Evolutionary conservation across 1,140 invertebrate species (phyloP).

Genomic region (Megalopta genalis): DNA sequence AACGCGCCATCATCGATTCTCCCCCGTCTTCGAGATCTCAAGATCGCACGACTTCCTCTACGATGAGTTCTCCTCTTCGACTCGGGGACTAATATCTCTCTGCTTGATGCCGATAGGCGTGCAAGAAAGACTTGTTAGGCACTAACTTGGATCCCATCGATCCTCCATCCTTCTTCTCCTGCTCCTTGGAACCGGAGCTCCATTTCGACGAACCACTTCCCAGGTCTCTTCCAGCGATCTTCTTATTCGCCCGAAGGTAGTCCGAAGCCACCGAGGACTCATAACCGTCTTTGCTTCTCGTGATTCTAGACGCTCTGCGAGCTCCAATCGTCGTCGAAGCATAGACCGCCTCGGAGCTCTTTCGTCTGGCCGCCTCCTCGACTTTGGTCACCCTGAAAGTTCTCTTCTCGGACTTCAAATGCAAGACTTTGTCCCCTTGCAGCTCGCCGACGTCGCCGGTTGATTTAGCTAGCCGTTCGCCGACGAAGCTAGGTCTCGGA

Average conservation of each 20-base stretch:
- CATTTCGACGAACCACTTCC: neutral
- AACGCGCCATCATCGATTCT: too few species aligned
- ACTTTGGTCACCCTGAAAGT: constrained; percentile 15
- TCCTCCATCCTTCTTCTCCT: neutral
- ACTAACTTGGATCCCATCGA: neutral
- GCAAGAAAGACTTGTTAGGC: constrained; percentile 50
- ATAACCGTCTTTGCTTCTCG: neutral
- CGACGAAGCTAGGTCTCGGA: neutral
- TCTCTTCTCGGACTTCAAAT: neutral
- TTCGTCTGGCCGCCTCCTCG: neutral
- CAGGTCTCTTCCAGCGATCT: neutral
- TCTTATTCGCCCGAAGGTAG: neutral
- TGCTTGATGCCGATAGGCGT: constrained; percentile 5
- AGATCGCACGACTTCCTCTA: too few species aligned
- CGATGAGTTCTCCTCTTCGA: neutral
- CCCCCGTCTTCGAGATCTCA: too few species aligned
- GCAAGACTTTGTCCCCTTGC: neutral
- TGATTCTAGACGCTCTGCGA: neutral
- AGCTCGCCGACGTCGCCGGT: neutral
- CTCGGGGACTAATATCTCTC: neutral
- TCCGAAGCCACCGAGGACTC: too few species aligned
- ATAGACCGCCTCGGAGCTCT: neutral
- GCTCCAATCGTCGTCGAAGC: neutral
- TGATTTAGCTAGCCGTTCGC: neutral
- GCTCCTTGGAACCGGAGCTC: neutral